Percentiles rank a stretch among this genome's conserved stretches.
Evolutionary conservation across 1,140 invertebrate genomes (phyloP).

Genomic region (Aradophagus sp.): DNA sequence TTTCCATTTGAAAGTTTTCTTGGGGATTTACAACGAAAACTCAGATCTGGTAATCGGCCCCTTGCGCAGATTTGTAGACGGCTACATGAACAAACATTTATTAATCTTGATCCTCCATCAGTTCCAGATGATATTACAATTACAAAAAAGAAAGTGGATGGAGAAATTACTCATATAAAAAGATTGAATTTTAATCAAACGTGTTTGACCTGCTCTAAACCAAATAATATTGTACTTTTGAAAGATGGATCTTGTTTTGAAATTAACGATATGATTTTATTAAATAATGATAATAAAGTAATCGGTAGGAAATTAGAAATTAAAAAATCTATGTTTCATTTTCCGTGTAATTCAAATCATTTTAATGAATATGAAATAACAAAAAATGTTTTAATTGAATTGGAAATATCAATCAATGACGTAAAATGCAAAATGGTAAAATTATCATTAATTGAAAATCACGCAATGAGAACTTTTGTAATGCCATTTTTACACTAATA

Average conservation of each 20-base stretch:
- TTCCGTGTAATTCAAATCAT: constrained; percentile 32
- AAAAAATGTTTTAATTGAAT: neutral
- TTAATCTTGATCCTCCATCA: neutral
- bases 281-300: constrained; percentile 11
- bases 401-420: constrained; percentile 1
- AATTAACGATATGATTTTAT: constrained; percentile 15
- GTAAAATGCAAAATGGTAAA: constrained; percentile 17
- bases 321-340: constrained; percentile 28
- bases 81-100: constrained; percentile 16
- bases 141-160: neutral
- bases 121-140: neutral
- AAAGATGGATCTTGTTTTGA: constrained; percentile 15
- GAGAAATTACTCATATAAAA: neutral
- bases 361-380: constrained; percentile 30
- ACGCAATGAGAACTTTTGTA: constrained; percentile 15
- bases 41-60: constrained; percentile 17
- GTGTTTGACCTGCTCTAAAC: constrained; percentile 5
- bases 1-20: constrained; percentile 35
- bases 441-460: constrained; percentile 16
- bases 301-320: constrained; percentile 12
- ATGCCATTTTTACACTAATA: constrained; percentile 33
- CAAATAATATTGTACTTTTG: constrained; percentile 20
- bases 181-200: constrained; percentile 6
- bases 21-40: constrained; percentile 3
- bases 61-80: constrained; percentile 14